Evolutionary conservation across 2,888 invertebrate species (phyloP).

Genomic region (Liposcelis brunnea): DNA sequence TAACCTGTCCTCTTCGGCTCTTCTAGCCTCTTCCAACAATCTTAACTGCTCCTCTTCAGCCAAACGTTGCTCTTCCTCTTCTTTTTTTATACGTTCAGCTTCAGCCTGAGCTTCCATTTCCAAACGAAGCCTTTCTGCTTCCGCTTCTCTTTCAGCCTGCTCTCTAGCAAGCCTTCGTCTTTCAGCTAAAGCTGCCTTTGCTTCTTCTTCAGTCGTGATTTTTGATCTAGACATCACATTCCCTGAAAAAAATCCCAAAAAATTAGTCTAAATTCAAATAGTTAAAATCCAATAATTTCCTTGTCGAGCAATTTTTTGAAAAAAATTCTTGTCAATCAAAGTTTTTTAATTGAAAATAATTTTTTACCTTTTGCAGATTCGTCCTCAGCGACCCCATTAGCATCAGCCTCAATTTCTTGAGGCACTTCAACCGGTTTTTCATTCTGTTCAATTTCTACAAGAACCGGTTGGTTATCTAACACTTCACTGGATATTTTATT

Average conservation of each 20-base stretch:
- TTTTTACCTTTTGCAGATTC: no score
- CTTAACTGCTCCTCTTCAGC: slow-evolving; percentile 66
- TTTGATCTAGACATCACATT: not conserved
- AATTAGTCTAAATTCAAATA: no score
- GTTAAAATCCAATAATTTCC: no score
- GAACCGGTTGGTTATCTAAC: no score
- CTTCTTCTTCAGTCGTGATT: slow-evolving; percentile 51
- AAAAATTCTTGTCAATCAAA: no score
- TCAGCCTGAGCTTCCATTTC: slow-evolving; percentile 52
- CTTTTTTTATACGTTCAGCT: slow-evolving; percentile 48
- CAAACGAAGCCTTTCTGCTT: slow-evolving; percentile 51
- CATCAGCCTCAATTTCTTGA: slow-evolving; percentile 10
- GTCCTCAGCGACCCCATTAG: slow-evolving; percentile 9
- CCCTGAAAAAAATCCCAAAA: not conserved
- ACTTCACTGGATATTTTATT: slow-evolving; percentile 18
- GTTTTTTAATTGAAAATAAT: no score
- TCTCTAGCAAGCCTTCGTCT: slow-evolving; percentile 71
- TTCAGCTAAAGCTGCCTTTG: slow-evolving; percentile 86
- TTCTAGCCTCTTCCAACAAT: slow-evolving; percentile 60
- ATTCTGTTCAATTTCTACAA: slow-evolving; percentile 4
- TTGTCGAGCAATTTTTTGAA: no score
- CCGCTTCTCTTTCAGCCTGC: slow-evolving; percentile 81
- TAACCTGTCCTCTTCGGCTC: slow-evolving; percentile 71
- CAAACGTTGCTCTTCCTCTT: slow-evolving; percentile 68
- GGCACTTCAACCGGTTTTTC: not conserved